Conservation (phyloP, 2,888 invertebrate genomes). For the Oasisia sp. region DNA sequence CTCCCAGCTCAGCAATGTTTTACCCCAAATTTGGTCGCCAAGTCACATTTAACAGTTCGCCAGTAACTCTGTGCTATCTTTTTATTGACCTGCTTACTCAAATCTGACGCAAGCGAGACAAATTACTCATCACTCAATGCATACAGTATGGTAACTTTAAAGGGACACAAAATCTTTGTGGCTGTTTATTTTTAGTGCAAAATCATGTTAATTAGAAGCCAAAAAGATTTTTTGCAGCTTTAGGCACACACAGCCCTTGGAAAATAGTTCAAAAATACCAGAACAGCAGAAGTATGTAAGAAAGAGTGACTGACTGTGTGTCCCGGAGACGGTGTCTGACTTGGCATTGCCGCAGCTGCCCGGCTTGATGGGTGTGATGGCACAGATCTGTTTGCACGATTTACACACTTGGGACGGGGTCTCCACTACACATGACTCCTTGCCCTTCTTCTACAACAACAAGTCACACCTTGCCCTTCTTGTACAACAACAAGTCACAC, state of each 20-base stretch:
- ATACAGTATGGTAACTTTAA: too few relatives aligned
- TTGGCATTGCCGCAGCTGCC: constrained; percentile 7
- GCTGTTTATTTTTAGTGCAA: too few relatives aligned
- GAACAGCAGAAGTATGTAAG: background rate
- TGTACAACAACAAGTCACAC: background rate
- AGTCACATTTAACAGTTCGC: too few relatives aligned
- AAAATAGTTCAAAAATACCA: background rate
- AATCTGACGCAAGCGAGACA: too few relatives aligned
- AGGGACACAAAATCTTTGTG: too few relatives aligned
- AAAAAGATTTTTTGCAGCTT: background rate
- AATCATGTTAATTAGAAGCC: too few relatives aligned
- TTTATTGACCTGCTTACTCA: too few relatives aligned
- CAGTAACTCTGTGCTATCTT: too few relatives aligned
- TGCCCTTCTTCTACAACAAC: constrained; percentile 54
- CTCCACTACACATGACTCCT: constrained; percentile 61
- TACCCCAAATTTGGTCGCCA: too few relatives aligned
- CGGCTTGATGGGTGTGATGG: constrained; percentile 29
- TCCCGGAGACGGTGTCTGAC: background rate
- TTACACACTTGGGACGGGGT: constrained; percentile 45
- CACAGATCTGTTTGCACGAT: constrained; percentile 33
- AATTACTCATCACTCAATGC: too few relatives aligned
- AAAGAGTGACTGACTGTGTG: background rate
- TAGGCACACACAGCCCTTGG: background rate
- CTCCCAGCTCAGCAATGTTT: too few relatives aligned
- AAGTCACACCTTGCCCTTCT: background rate